phyloP scores from a whole-genome alignment of 2,888 invertebrate genomes.

The Chymomyza procnemis region DNA sequence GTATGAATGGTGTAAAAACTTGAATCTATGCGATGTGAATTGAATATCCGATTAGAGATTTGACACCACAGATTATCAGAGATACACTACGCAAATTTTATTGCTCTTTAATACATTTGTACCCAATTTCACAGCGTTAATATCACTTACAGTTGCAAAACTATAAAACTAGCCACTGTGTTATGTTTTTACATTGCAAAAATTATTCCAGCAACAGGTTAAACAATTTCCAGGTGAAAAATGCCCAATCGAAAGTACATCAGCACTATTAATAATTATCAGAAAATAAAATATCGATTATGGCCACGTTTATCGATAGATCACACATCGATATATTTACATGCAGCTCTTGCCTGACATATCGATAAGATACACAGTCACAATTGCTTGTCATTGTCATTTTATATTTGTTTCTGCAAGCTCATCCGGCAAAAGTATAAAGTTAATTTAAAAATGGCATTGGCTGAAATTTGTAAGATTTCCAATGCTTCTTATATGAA shows the following conservation, averaged over 20 bases:
- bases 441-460: conserved; percentile 84
- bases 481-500: conserved; percentile 83
- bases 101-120: background rate
- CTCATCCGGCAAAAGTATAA: background rate
- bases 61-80: background rate
- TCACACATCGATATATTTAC: background rate
- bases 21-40: background rate
- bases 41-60: background rate
- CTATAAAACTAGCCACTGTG: background rate
- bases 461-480: conserved; percentile 88
- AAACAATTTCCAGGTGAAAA: background rate
- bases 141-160: background rate
- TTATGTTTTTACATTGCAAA: background rate
- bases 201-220: background rate
- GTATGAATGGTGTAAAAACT: background rate
- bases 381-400: background rate
- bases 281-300: background rate
- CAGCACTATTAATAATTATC: background rate
- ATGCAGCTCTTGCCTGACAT: background rate
- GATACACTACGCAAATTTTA: background rate
- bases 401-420: background rate
- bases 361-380: background rate
- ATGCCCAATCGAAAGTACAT: background rate
- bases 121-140: too few relatives aligned
- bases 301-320: too few relatives aligned